phyloP scores from a whole-genome alignment of 2,113 vertebrate species.

The Carollia perspicillata region DNA sequence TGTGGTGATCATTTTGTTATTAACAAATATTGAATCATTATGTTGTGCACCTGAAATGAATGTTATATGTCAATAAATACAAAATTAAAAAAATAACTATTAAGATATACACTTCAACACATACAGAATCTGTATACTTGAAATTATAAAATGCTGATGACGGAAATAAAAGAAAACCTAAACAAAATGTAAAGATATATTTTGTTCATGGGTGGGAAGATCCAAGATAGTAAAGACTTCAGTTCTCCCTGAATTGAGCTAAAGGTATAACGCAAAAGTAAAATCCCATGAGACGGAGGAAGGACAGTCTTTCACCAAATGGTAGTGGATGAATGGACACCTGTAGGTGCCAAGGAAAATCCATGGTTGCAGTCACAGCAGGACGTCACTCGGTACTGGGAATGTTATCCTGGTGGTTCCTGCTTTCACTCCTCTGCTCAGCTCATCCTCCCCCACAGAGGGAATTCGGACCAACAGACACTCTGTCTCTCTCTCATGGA shows the following conservation, averaged over 20 bases:
- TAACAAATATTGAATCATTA: not conserved
- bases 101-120: not conserved
- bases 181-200: not conserved
- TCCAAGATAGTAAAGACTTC: not conserved
- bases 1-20: not conserved
- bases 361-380: accelerated
- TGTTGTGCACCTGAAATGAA: not conserved
- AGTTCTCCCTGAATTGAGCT: not conserved
- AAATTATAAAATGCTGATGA: not conserved
- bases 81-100: not conserved
- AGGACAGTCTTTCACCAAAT: not conserved
- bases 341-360: too few relatives aligned
- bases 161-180: not conserved
- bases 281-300: not conserved
- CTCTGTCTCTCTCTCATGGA: accelerated
- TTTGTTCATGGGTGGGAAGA: not conserved
- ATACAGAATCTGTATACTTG: not conserved
- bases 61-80: not conserved
- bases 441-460: accelerated
- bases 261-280: not conserved
- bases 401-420: accelerated
- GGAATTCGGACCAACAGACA: not conserved
- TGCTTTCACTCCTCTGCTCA: accelerated
- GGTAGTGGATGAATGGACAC: not conserved
- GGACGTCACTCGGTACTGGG: not conserved